Percentiles rank a stretch among this genome's conserved stretches.
phyloP scores from a whole-genome alignment of 92 coral and sea anemone genomes.

The Heteractis magnifica region DNA sequence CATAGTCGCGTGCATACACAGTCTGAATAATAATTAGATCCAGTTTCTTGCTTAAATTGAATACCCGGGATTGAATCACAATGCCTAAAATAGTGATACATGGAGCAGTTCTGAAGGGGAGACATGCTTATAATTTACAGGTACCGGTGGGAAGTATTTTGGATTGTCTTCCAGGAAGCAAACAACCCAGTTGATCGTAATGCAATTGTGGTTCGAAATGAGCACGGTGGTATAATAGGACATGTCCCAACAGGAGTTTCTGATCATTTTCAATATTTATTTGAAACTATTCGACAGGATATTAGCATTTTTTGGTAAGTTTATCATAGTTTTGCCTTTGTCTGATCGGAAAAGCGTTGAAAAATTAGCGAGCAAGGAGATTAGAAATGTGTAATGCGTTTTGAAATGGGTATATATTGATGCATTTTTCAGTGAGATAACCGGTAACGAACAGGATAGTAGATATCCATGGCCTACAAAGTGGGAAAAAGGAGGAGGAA shows the following conservation, averaged over 20 bases:
- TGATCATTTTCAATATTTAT: background rate
- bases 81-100: background rate
- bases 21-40: background rate
- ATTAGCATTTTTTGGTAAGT: background rate
- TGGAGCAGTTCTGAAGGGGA: background rate
- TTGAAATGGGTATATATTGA: background rate
- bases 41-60: background rate
- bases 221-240: background rate
- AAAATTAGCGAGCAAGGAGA: background rate
- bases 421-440: background rate
- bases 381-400: background rate
- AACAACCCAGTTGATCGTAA: background rate
- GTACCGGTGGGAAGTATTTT: constrained; percentile 13
- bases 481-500: constrained; percentile 10
- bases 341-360: background rate
- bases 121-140: background rate
- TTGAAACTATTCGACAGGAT: background rate
- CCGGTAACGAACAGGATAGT: background rate
- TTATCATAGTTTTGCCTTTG: background rate
- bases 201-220: background rate
- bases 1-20: background rate
- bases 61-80: background rate
- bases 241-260: background rate
- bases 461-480: constrained; percentile 1
- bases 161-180: constrained; percentile 10